Base-by-base conservation (phyloP, 2,797 vertebrate genomes). In the Gouania willdenowi region DNA sequence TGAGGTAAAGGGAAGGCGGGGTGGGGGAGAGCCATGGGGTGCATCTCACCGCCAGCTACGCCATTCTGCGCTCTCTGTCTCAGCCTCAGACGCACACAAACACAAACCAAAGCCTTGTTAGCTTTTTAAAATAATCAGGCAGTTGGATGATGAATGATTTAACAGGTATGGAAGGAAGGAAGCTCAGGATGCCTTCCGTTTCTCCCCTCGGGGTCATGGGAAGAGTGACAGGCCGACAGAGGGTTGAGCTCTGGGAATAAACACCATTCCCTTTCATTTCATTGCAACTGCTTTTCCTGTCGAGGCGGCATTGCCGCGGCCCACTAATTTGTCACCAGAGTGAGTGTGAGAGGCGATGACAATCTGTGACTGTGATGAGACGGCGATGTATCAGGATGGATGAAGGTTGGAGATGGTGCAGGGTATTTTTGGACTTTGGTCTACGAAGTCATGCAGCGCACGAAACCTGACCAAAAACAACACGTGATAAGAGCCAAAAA, bases 71-170 rank as follows among this genome's bases (percentile, higher is more conserved):
- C 58, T 56, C 53, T 15, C 46, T 48, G 40, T 46, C 43, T 61
- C 47, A 41, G 57, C 14, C 16, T 27, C 37, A 37, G 47, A 12
- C 57, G 69, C 25, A 53, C 64, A 66, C 8, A 34, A 45, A 32
- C 33, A 32, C 50, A 65, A 78, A 57, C 58, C 56, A 71, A 75
- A 80, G 74, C 69, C 68, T 75, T 76, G 80, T 83, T 87, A 77
- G 76, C 67, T 86, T 84, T 86, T 86, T 85, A 82, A 88, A 89
- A 86, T 84, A 85, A 82, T 87, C 83, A 88, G 83, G 84, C 87
- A 87, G 84, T 77, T 83, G 82, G 79, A 78, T 83, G 84, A 89
- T 88, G 79, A 88, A 89, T 87, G 87, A 88, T 88, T 87, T 75
- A 89, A 87, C 67, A 79, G 70, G 75, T 74, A 71, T 77, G 77